Evolutionary conservation across 2,797 vertebrate species (phyloP), one percentile per base, ranked within the genome.

Genomic region (Bucorvus abyssinicus): DNA sequence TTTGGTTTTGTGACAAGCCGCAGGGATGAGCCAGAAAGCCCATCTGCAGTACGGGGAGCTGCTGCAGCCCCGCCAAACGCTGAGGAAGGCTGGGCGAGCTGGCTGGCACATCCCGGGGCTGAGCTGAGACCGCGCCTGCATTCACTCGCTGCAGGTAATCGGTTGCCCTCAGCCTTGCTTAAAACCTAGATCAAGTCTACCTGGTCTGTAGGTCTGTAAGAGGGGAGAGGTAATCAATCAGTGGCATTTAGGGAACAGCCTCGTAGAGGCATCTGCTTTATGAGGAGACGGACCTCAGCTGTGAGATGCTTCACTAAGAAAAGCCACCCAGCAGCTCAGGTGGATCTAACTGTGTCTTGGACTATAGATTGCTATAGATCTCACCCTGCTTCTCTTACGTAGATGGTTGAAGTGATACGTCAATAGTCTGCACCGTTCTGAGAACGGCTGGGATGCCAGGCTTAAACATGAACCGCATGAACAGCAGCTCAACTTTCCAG

Each of bases 221-320:
- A 13, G 30, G 16, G 75, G 47, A 0, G 5, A 19, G 19, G 18
- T 21, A 7, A 0, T 4, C 7, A 2, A 4, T 8, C 14, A 0
- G 52, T 6, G 61, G 30, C 12, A 0, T 23, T 21, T 14, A 17
- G 83, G 60, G 52, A 50, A 2, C 12, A 10, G 27, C 20, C 1
- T 7, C 26, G 1, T 6, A 27, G 49, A 26, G 26, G 5, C 4
- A 17, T 40, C 36, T 42, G 12, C 32, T 60, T 61, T 22, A 81
- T 68, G 30, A 57, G 67, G 15, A 27, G 32, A 24, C 8, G 12
- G 68, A 42, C 27, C 42, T 9, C 73, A 76, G 40, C 36, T 87
- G 24, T 19, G 65, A 45, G 55, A 17, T 63, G 10, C 44, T 79
- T 50, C 9, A 1, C 29, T 20, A 5, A 40, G 52, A 45, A 60